A percentile compares a stretch with the other conserved stretches of the same genome.
Conservation (phyloP, 2,113 vertebrate species). For the Excalfactoria chinensis region DNA sequence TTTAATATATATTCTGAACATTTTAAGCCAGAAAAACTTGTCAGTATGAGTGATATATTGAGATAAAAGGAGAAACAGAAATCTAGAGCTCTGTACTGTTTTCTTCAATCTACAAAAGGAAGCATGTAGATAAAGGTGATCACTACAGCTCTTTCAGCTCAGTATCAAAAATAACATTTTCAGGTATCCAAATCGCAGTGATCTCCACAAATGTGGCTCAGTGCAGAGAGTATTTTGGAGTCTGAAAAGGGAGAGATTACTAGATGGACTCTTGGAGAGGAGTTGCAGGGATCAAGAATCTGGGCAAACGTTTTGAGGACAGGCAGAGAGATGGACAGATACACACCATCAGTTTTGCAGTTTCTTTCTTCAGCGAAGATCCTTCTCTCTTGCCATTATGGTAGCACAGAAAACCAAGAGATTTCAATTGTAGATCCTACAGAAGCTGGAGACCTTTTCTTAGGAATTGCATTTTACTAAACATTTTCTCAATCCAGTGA, state of each 20-base stretch:
- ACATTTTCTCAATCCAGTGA: not conserved
- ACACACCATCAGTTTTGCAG: not conserved
- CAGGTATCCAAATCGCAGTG: not conserved
- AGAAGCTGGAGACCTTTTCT: not conserved
- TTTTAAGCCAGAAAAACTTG: not conserved
- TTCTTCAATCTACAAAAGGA: not conserved
- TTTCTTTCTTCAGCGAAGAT: not conserved
- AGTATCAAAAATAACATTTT: not conserved
- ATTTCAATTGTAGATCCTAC: not conserved
- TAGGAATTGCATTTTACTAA: not conserved
- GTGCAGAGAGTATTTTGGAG: not conserved
- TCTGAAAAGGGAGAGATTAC: not conserved
- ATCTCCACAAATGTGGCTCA: not conserved
- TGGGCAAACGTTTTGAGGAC: not conserved
- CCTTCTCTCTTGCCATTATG: not conserved
- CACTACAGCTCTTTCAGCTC: not conserved
- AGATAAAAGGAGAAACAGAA: not conserved
- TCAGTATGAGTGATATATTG: not conserved
- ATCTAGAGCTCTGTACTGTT: not conserved
- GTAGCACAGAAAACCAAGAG: not conserved
- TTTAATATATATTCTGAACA: not conserved
- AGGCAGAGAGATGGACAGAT: not conserved
- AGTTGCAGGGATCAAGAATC: not conserved
- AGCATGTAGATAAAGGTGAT: not conserved
- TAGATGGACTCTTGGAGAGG: not conserved